Evolutionary conservation across 1,140 invertebrate genomes (phyloP).

Genomic region (Cylas formicarius): DNA sequence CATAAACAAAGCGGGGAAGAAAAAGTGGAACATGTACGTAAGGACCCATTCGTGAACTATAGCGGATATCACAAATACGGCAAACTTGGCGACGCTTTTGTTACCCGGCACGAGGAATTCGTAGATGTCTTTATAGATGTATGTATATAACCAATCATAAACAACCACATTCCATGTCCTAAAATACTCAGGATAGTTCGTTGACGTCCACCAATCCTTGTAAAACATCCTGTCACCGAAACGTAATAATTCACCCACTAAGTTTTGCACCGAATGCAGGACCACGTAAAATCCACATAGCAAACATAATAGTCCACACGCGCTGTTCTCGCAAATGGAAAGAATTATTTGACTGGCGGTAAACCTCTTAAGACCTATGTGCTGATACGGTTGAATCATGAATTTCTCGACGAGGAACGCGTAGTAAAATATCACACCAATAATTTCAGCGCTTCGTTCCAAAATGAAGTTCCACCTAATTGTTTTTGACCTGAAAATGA

Average conservation of each 20-base stretch:
- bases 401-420: slow-evolving; percentile 74
- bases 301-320: slow-evolving; percentile 67
- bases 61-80: slow-evolving; percentile 49
- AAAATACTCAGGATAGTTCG: slow-evolving; percentile 74
- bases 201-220: slow-evolving; percentile 93
- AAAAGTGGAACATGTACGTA: slow-evolving; percentile 68
- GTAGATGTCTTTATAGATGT: slow-evolving; percentile 83
- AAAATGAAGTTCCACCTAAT: slow-evolving; percentile 70
- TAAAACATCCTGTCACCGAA: slow-evolving; percentile 85
- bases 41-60: slow-evolving; percentile 66
- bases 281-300: slow-evolving; percentile 77
- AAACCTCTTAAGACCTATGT: slow-evolving; percentile 53
- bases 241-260: slow-evolving; percentile 74
- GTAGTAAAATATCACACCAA: slow-evolving; percentile 68
- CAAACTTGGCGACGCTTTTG: slow-evolving; percentile 47
- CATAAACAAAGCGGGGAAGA: slow-evolving; percentile 77
- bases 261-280: slow-evolving; percentile 84
- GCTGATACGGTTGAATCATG: slow-evolving; percentile 59
- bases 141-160: slow-evolving; percentile 89
- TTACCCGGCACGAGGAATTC: slow-evolving; percentile 48
- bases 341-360: slow-evolving; percentile 20
- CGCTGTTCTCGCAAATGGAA: slow-evolving; percentile 58
- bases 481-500: slow-evolving; percentile 31
- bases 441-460: slow-evolving; percentile 63
- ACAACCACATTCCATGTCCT: slow-evolving; percentile 92